Percentiles rank a stretch among this genome's conserved stretches.
Conservation (phyloP, 2,113 vertebrate genomes). For the Austrofundulus limnaeus region DNA sequence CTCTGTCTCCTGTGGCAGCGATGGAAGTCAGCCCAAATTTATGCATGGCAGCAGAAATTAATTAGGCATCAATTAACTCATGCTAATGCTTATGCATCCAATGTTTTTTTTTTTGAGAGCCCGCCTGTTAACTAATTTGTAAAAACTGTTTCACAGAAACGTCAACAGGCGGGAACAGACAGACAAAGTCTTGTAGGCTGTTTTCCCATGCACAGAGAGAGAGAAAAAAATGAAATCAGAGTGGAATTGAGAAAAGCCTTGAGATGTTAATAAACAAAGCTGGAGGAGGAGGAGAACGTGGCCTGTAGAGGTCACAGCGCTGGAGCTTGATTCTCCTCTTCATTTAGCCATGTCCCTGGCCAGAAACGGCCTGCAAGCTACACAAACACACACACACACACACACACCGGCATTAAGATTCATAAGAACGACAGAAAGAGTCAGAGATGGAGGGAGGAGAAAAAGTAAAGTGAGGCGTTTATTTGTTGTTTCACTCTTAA, state of each 20-base stretch:
- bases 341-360: conserved; percentile 66
- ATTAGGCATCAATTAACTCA: conserved; percentile 86
- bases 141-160: conserved; percentile 72
- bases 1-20: conserved; percentile 69
- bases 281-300: conserved; percentile 61
- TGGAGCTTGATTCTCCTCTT: conserved; percentile 61
- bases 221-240: conserved; percentile 68
- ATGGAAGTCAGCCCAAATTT: conserved; percentile 72
- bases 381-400: conserved; percentile 23
- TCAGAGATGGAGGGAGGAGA: conserved; percentile 50
- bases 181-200: conserved; percentile 66
- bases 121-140: conserved; percentile 81
- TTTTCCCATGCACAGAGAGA: conserved; percentile 56
- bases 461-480: conserved; percentile 74
- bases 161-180: conserved; percentile 68
- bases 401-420: conserved; percentile 29
- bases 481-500: conserved; percentile 73
- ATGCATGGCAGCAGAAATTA: conserved; percentile 84
- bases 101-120: conserved; percentile 62
- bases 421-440: conserved; percentile 34
- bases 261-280: conserved; percentile 75
- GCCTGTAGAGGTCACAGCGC: conserved; percentile 66
- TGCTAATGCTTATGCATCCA: conserved; percentile 80
- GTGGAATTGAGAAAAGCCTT: conserved; percentile 65
- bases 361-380: conserved; percentile 63